Evolutionary conservation across 2,113 vertebrate genomes (phyloP), one percentile per base, ranked within the genome.

Genomic region (Scatophagus argus): DNA sequence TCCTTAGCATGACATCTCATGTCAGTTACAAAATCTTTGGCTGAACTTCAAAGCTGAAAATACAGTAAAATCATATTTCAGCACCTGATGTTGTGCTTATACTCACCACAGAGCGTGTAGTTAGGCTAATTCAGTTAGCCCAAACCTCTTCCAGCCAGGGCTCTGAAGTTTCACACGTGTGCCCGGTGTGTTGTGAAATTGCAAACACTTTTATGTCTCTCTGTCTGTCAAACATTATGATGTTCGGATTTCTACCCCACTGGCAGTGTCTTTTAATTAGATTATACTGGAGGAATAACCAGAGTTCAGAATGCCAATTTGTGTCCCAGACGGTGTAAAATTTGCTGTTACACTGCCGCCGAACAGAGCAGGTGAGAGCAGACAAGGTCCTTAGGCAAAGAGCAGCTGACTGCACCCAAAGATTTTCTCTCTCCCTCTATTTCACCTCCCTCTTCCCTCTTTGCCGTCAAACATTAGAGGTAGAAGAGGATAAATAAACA

Each of bases 181-280:
- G 74, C 60, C 27, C 79, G 64, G 82, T 84, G 79, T 84, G 85
- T 89, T 83, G 86, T 81, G 83, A 86, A 89, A 88, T 86, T 89
- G 76, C 81, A 82, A 89, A 90, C 74, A 84, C 88, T 92, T 94
- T 93, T 88, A 93, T 91, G 91, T 92, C 82, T 66, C 86, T 89
- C 88, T 87, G 88, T 91, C 89, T 82, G 84, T 94, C 89, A 88
- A 92, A 93, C 81, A 87, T 85, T 90, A 89, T 84, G 90, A 91
- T 88, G 84, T 81, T 87, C 79, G 78, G 85, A 91, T 93, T 91
- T 89, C 70, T 86, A 46, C 72, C 85, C 92, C 89, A 91, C 87
- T 87, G 90, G 91, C 92, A 89, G 81, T 92, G 90, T 93, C 81
- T 88, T 89, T 90, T 93, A 93, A 93, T 93, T 93, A 88, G 90